Base-by-base conservation (phyloP, 2,113 vertebrate genomes). In the Vombatus ursinus region DNA sequence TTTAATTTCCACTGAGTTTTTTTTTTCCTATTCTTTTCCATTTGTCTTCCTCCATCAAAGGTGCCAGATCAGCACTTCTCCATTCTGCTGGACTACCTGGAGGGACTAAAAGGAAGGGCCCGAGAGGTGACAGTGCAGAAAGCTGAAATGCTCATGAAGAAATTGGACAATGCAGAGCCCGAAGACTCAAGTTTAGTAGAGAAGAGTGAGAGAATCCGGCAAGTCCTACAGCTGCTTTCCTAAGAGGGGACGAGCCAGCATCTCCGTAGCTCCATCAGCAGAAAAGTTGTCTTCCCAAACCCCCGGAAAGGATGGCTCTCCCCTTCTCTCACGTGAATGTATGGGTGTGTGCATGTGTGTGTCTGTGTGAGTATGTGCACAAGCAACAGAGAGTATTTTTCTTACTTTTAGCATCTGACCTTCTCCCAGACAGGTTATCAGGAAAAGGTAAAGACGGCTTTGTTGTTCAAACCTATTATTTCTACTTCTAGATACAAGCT, bases 221-320 rank as follows among this genome's bases (percentile, higher is more conserved):
- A 99, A 97, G 99, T 99, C 90, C 99, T 99, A 1, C 99, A 99
- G 61, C 97, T 99, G 93, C 98, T 99, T 3, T 99, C 99, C 61
- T 99, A 98, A 98, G 19, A 19, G 0, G 0, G 0, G 0, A 61
- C 0, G 0, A 77, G 1, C 1, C 49, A 22, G 7, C 37, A 2
- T 84, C 68, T 84, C 37, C 23, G 6, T 28, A 31, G 48, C 48
- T 90, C 25, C 48, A 22, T 8, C 68, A 44, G 3, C 37, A 44
- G n/a, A 44, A 84, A 23, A 44, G 6, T 84, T 84, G 37, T 77
- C 61, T 90, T 90, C 89, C 24, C 8, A 28, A 90, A 50, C 4
- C 44, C 48, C 89, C 49, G 24, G 90, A 50, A 90, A 19, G 12
- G 11, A 50, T 84, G 50, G 44, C 91, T 25, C 37, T 37, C 28